phyloP scores from a whole-genome alignment of 1,140 invertebrate genomes.

The Penaeus japonicus region DNA sequence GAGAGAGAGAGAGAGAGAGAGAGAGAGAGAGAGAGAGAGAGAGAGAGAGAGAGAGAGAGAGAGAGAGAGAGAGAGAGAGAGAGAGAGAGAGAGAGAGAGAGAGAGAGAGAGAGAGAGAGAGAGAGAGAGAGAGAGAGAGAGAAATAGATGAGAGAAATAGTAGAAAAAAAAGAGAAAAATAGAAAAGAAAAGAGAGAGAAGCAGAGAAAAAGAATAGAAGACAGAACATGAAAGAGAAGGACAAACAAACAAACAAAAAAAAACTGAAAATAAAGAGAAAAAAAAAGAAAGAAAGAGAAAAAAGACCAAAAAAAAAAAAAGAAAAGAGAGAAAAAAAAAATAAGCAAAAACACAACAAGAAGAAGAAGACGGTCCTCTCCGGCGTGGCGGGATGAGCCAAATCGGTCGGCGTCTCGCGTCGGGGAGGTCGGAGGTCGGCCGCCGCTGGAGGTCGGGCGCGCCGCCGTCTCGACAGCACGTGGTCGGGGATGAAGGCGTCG shows the following conservation, averaged over 20 bases:
- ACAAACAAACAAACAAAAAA: no score
- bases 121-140: neutral
- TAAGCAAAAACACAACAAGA: neutral
- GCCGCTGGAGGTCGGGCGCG: neutral
- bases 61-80: neutral
- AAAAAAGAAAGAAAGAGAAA: neutral
- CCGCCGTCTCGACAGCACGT: neutral
- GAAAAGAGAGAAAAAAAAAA: neutral
- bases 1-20: neutral
- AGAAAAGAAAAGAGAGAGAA: neutral
- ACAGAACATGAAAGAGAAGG: no score
- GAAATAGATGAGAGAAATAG: neutral
- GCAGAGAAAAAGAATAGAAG: neutral
- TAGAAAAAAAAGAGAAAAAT: neutral
- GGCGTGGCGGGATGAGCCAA: no score
- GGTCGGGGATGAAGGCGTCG: neutral
- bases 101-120: neutral
- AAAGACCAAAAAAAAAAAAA: neutral
- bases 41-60: neutral
- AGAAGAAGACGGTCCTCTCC: no score
- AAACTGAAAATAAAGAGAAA: no score
- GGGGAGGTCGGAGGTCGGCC: no score
- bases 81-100: neutral
- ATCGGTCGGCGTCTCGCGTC: no score
- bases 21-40: neutral